Conservation (phyloP, 2,113 vertebrate species). For the Paralichthys olivaceus region DNA sequence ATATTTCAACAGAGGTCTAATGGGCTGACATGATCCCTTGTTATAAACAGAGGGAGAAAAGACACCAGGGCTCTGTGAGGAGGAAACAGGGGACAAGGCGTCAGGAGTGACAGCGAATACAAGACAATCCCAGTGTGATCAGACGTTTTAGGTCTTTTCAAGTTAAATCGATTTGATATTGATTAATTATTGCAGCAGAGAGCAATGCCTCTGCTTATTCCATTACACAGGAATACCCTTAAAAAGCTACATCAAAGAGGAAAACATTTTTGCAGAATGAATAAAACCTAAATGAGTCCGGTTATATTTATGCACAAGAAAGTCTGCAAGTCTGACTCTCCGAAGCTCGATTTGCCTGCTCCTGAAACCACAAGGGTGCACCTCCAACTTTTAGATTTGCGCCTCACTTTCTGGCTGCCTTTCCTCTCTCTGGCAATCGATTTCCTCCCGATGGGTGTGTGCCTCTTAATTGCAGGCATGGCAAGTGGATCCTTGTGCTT, state of each 20-base stretch:
- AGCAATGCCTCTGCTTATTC: background rate
- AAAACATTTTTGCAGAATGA: background rate
- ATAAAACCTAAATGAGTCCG: background rate
- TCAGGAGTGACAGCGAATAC: background rate
- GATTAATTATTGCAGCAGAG: too few species aligned
- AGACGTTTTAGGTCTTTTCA: background rate
- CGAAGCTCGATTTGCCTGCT: slow-evolving; percentile 23
- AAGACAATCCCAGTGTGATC: background rate
- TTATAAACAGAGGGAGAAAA: slow-evolving; percentile 46
- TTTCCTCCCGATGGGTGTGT: slow-evolving; percentile 26
- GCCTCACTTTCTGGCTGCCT: slow-evolving; percentile 14
- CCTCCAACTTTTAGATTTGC: slow-evolving; percentile 41
- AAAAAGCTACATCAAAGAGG: background rate
- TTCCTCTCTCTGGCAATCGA: slow-evolving; percentile 23
- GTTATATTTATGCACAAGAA: too few species aligned
- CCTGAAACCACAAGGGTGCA: slow-evolving; percentile 27
- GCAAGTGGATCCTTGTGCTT: slow-evolving; percentile 54
- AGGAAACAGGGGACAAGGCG: slow-evolving; percentile 4
- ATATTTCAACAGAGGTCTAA: slow-evolving; percentile 76
- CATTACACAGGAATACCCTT: background rate
- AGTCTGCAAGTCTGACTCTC: background rate
- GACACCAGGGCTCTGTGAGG: background rate
- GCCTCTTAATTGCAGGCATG: slow-evolving; percentile 54
- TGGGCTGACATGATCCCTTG: slow-evolving; percentile 67
- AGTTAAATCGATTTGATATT: too few species aligned